Evolutionary conservation across 2,797 vertebrate species (phyloP), one percentile per base, ranked within the genome.

Genomic region (Microchirus variegatus): DNA sequence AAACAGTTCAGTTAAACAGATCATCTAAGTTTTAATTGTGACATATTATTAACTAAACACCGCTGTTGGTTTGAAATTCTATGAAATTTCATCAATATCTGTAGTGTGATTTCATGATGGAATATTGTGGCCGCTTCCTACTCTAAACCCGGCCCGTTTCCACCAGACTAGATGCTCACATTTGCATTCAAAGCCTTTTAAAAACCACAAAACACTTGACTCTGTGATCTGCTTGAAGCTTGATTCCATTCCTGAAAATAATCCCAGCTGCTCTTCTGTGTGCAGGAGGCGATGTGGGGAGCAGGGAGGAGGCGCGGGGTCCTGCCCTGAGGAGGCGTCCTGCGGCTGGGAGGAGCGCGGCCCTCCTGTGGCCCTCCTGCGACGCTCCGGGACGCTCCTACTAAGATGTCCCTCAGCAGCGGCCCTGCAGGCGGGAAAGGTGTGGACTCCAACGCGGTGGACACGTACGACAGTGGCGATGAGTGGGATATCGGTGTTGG

Each of bases 321-420:
- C 59, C 83, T 59, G 45, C 88, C 88, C 83, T 90, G 86, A 90
- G 82, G 73, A 82, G 82, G 76, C 59, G 66, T 78, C 82, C 83
- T 74, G 83, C 18, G 71, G 76, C 84, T 76, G 79, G 85, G 81
- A 84, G 82, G 82, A 80, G 76, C 83, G 70, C 40, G 82, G 81
- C 77, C 77, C 84, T 77, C 90, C 90, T 84, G 87, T 58, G 77
- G 82, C 90, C 81, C 87, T 60, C 89, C 83, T 84, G 89, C 84
- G 83, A 88, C 78, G 76, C 90, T 85, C 85, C 66, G 94, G 95
- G 94, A 93, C 78, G 91, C 93, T 95, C 95, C 94, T 91, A 95
- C 95, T 98, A 98, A 98, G 95, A 98, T 98, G 97, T 98, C 96
- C 96, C 96, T 98, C 95, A 97, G 96, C 95, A 94, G 96, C 93